Evolutionary conservation across 2,888 invertebrate genomes (phyloP).

Genomic region (Hanleya hanleyi): DNA sequence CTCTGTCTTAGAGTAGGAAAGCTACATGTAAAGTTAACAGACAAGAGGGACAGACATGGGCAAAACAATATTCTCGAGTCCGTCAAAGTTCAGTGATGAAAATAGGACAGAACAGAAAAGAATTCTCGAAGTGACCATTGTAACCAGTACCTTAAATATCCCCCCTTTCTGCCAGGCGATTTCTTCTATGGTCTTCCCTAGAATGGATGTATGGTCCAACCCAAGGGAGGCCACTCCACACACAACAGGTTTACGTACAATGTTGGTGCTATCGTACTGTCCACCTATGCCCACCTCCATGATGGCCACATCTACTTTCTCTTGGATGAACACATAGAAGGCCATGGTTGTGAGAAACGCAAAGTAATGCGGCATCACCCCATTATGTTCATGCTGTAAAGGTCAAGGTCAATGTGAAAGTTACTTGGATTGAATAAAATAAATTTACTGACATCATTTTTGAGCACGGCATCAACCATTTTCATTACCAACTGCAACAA

Average conservation of each 20-base stretch:
- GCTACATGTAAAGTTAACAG: too few relatives aligned
- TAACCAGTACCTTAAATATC: conserved; percentile 91
- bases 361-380: conserved; percentile 93
- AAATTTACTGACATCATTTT: background rate
- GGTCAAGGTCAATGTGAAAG: background rate
- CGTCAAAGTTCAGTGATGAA: too few relatives aligned
- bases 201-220: conserved; percentile 88
- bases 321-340: conserved; percentile 87
- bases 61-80: too few relatives aligned
- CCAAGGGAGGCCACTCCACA: conserved; percentile 94
- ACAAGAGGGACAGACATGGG: too few relatives aligned
- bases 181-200: conserved; percentile 87
- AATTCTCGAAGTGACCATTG: too few relatives aligned
- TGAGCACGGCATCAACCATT: too few relatives aligned
- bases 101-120: too few relatives aligned
- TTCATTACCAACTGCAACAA: too few relatives aligned
- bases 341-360: conserved; percentile 94
- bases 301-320: conserved; percentile 89
- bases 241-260: conserved; percentile 88
- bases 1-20: too few relatives aligned
- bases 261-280: conserved; percentile 93
- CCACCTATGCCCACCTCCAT: conserved; percentile 99
- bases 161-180: conserved; percentile 98
- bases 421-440: background rate
- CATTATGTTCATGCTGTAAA: conserved; percentile 52